Evolutionary conservation across 2,797 vertebrate species (phyloP), one percentile per base, ranked within the genome.

Genomic region (Lerista edwardsae): DNA sequence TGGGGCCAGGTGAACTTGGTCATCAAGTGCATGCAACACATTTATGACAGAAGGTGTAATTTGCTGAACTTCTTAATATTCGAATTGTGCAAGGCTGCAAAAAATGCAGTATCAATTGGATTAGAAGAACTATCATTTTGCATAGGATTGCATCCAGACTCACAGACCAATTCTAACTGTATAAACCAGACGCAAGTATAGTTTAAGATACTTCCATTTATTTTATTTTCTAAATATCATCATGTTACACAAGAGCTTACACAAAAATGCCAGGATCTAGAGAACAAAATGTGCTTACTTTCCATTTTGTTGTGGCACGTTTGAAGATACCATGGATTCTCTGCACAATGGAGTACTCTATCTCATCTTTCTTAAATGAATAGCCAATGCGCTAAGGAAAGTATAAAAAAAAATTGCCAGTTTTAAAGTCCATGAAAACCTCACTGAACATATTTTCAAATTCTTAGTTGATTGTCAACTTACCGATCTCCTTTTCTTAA

Each of bases 261-360:
- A 69, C 27, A 59, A 86, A 79, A 55, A 21, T 1, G 0, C 21
- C 64, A 39, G 10, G 41, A 31, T 4, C 31, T 17, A 59, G 1
- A 62, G 29, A 65, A 79, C 23, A 83, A 88, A 73, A 21, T 3
- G 64, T 59, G 88, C 95, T 92, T 94, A 99, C 99, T 95, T 99
- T 98, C 99, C 98, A 99, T 90, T 98, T 99, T 15, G 96, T 95
- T 69, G 96, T 97, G 57, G 98, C 98, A 88, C 98, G 96, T 75
- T 93, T 97, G 94, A 99, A 99, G 87, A 98, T 90, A 3, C 95
- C 92, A 75, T 97, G 97, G 87, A 99, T 97, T 87, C 98, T 95
- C 0, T 96, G 96, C 44, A 98, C 94, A 86, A 99, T 97, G 67
- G 97, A 96, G 75, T 90, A 92, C 87, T 99, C 99, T 15, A 99